Evolutionary conservation across 2,888 invertebrate species (phyloP), one percentile per base, ranked within the genome.

Genomic region (Drymonia ruficornis): DNA sequence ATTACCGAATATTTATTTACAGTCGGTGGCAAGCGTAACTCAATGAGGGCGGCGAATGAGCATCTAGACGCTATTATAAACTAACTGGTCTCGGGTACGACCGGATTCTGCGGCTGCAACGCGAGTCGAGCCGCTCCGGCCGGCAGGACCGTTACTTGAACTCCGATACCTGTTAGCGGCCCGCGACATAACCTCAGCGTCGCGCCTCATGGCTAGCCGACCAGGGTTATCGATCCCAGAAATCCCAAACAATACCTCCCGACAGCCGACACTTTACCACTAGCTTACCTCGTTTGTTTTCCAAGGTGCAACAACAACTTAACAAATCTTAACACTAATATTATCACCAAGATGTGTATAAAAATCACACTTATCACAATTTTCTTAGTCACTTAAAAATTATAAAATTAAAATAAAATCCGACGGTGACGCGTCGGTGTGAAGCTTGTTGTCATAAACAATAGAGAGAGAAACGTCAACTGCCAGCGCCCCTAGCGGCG

Each of bases 331-430:
- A 91, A 79, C 80, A 86, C 89, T 91, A 92, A 76, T 87, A 82
- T 84, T 90, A 91, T 90, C 91, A 91, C 90, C 86, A 80, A 83
- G 83, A 83, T 85, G 86, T 90, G 89, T 91, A 88, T 91, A 91
- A 89, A 82, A 90, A 89, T 87, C 83, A 91, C 91, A 91, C 88
- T 84, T 92, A 92, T 92, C 91, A 92, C 91, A 92, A 89, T 88
- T 87, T 89, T 85, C 84, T 87, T 90, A 89, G 89, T 88, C 88
- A 86, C 84, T 79, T 85, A 83, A 74, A 45, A 84, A 83, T 83
- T 87, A 85, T 74, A 79, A 91, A 89, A 87, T 87, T 84, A 87
- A 83, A 90, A 86, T 87, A 91, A 88, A 87, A 83, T 80, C 80
- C 86, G 86, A 89, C 90, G 80, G 75, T 91, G 91, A 91, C 90